Evolutionary conservation across 2,113 vertebrate species (phyloP).

Genomic region (Melanerpes formicivorus): DNA sequence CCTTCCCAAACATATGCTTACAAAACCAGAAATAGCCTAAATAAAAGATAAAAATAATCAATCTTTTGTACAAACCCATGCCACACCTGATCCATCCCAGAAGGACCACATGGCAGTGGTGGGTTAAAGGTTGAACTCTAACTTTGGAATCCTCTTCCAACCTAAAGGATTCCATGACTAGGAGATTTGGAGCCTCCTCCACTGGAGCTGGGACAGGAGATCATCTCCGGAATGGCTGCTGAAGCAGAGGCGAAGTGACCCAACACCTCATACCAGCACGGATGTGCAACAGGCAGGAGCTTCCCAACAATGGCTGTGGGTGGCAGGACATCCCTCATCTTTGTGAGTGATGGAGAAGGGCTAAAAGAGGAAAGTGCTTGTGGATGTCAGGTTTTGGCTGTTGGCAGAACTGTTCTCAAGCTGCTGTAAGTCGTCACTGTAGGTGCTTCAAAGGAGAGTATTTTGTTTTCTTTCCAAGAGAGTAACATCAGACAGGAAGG

Average conservation of each 20-base stretch:
- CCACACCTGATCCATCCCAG: neutral
- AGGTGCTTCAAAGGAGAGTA: neutral
- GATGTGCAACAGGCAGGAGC: neutral
- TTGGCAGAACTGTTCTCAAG: neutral
- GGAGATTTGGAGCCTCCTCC: too few relatives aligned
- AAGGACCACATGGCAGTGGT: too few relatives aligned
- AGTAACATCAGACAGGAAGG: neutral
- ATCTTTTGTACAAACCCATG: rapidly evolving
- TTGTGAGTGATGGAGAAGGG: rapidly evolving
- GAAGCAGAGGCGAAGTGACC: neutral
- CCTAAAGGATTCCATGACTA: too few relatives aligned
- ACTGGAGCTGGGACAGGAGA: too few relatives aligned
- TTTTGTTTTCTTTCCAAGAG: neutral
- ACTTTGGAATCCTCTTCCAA: too few relatives aligned
- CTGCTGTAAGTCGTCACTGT: rapidly evolving
- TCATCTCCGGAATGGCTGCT: neutral
- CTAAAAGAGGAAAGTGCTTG: too few relatives aligned
- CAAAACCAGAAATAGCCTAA: rapidly evolving
- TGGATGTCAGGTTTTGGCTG: rapidly evolving
- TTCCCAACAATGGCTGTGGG: neutral
- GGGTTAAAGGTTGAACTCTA: too few relatives aligned
- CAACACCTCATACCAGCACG: neutral
- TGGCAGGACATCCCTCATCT: neutral
- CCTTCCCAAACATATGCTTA: rapidly evolving
- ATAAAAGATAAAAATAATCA: neutral